Base-by-base conservation (phyloP, 2,888 invertebrate species). In the Cataglyphis livida region DNA sequence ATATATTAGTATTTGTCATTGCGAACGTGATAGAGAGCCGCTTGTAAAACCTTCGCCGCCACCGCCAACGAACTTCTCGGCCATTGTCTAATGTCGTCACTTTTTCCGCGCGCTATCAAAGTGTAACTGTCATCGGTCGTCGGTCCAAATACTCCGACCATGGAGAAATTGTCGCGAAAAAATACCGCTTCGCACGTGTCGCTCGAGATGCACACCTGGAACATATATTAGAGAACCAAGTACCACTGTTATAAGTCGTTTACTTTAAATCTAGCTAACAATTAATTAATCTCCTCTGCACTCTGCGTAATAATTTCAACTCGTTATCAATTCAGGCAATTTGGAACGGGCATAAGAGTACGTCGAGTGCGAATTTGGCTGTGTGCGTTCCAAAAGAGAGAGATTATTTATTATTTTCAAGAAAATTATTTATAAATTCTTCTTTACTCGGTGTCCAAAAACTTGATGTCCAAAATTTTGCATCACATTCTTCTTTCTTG, bases 141-240 rank as follows among this genome's bases (percentile, higher is more conserved):
- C 54, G 44, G 32, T 82, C 59, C 38, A 44, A 44, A 54, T 76
- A 82, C 41, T 66, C 25, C 64, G 28, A 70, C 74, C 71, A 61
- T 41, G 75, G 74, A 81, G 57, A n/a, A 66, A 61, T 71, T 66
- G 81, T 86, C 79, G 75, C 82, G 86, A 87, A 87, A 87, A 84
- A 73, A 83, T 12, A 18, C 35, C 48, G 28, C 32, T 65, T n/a
- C 21, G 73, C 64, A 21, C 44, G 18, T 18, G 51, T 35, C 32
- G 44, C 32, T 21, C 32, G 48, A 48, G 64, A 48, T 41, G 12
- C 35, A 59, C 44, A 21, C 44, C 25, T 65, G 38, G 38, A 65
- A 28, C 38, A 18, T 18, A 35, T 35, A 41, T 10, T n/a, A 32
- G 61, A 61, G 15, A 28, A 25, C 15, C 25, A 28, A 28, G 18